Conservation (phyloP, 2,113 vertebrate genomes). For the Pristiophorus japonicus region DNA sequence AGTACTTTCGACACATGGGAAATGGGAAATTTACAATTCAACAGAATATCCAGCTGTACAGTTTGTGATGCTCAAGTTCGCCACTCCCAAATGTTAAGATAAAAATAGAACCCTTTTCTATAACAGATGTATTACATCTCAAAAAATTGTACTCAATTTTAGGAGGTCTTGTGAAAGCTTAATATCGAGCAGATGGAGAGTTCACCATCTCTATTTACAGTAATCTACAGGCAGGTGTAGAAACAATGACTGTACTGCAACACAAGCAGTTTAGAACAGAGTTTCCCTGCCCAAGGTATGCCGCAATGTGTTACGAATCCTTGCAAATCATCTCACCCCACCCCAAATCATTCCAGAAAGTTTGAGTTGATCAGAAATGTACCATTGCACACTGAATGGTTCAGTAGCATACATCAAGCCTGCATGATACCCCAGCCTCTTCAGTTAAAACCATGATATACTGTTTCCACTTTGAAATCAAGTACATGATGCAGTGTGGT, state of each 20-base stretch:
- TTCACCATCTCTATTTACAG: background rate
- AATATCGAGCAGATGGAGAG: no score
- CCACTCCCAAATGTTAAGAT: background rate
- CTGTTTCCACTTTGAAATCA: background rate
- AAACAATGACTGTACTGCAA: no score
- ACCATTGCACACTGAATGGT: background rate
- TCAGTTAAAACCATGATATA: background rate
- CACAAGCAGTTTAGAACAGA: background rate
- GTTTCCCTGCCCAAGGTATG: background rate
- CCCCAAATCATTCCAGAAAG: background rate
- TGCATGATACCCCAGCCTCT: background rate
- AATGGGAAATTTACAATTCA: background rate
- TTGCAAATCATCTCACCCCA: background rate
- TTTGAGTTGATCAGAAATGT: background rate
- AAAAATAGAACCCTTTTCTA: background rate
- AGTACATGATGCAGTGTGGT: background rate
- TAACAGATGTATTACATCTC: background rate
- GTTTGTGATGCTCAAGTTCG: background rate
- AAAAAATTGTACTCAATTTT: constrained; percentile 17
- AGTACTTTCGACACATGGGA: background rate
- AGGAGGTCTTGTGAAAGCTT: background rate
- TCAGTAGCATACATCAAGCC: background rate
- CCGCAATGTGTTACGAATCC: background rate
- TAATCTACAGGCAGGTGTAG: constrained; percentile 2
- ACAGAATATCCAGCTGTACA: background rate